Evolutionary conservation across 2,113 vertebrate species (phyloP).

Genomic region (Pygathrix nemaeus): DNA sequence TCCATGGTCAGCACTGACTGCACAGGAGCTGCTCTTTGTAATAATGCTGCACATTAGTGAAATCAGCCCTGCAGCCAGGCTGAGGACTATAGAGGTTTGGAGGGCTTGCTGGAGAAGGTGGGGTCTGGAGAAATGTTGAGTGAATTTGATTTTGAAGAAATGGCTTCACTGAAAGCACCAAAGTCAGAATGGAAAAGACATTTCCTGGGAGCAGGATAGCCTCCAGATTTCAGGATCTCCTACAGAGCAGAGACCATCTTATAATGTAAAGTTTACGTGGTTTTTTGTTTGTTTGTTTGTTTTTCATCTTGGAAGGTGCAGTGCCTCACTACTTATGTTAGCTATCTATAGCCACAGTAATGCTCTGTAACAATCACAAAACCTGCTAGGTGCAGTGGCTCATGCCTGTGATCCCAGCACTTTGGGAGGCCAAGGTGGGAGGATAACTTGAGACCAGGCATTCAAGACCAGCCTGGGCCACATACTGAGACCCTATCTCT

Average conservation of each 20-base stretch:
- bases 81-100: rapidly evolving
- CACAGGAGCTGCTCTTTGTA: not conserved
- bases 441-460: no score
- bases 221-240: not conserved
- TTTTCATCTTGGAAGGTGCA: not conserved
- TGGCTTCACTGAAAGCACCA: not conserved
- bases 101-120: not conserved
- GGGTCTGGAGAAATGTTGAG: not conserved
- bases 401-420: no score
- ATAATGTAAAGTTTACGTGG: not conserved
- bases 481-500: no score
- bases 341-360: not conserved
- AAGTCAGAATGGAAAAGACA: not conserved
- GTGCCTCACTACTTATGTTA: not conserved
- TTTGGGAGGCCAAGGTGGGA: no score
- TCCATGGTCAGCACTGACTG: rapidly evolving
- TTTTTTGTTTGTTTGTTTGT: no score
- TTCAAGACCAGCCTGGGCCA: no score
- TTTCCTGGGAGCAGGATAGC: not conserved
- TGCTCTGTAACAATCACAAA: not conserved
- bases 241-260: no score
- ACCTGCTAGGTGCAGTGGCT: no score
- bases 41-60: no score
- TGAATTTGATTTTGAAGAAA: not conserved
- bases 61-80: not conserved